These are phyloP conservation scores for Sternarchorhynchus goeldii DNA, from an alignment of 2,797 vertebrate genomes.

Conservation along the genomic window DNA sequence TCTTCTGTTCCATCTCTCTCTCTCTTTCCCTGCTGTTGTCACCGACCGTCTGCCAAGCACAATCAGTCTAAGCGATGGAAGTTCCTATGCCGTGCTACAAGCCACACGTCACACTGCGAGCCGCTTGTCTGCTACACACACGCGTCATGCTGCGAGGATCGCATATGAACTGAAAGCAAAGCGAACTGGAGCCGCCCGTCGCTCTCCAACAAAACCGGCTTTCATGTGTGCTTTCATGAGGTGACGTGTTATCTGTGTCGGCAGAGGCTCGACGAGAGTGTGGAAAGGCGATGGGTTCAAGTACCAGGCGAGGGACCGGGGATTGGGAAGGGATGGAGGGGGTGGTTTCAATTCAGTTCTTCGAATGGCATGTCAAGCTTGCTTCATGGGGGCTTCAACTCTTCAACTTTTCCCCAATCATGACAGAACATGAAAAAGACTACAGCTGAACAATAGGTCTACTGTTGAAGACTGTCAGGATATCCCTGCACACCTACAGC, in stretches of 20 bases:
- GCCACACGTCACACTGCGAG: not conserved
- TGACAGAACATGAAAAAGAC: not conserved
- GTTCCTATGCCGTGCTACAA: no score
- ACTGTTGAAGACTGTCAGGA: not conserved
- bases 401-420: not conserved
- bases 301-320: not conserved
- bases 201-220: not conserved
- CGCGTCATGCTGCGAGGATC: slow-evolving; percentile 1
- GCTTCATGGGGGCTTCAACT: not conserved
- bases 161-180: slow-evolving; percentile 28
- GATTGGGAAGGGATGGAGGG: not conserved
- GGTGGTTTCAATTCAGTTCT: not conserved
- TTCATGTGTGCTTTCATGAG: slow-evolving; percentile 1
- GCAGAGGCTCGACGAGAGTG: not conserved
- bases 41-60: slow-evolving; percentile 7
- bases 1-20: not conserved
- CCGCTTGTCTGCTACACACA: not conserved
- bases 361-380: not conserved
- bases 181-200: not conserved
- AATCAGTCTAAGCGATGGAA: not conserved
- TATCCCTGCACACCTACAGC: not conserved
- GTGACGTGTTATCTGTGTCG: not conserved
- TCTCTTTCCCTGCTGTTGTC: slow-evolving; percentile 3
- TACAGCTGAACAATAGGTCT: slow-evolving; percentile 4
- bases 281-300: slow-evolving; percentile 3